Evolutionary conservation across 2,113 vertebrate genomes (phyloP), one percentile per base, ranked within the genome.

Genomic region (Tympanuchus pallidicinctus): DNA sequence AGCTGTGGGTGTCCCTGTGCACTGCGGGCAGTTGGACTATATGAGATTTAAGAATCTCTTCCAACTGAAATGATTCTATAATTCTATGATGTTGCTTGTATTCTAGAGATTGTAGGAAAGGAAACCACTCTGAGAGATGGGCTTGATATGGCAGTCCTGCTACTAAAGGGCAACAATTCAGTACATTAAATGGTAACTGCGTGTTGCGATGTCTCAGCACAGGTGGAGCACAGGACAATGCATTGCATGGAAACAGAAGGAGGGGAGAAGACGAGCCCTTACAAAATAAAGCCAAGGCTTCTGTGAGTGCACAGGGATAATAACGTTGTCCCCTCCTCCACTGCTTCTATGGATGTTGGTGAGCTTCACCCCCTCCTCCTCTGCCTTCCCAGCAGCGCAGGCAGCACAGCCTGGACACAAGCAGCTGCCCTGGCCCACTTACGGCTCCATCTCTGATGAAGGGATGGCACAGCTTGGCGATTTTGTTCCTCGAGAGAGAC

Each of bases 371-470:
- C 63, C 34, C 8, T 11, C 8, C 88, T 50, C 6, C 88, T 45
- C 13, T n/a, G 40, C 16, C 40, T 9, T 32, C 25, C 40, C 50
- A 17, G 17, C 25, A 2, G 54, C 8, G 42, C 48, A 67, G 28
- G 48, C 42, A 57, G 24, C 30, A 40, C 28, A 63, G 18, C 3
- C 6, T 18, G 0, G 25, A 6, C 5, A 4, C 32, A 15, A 40
- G 54, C 6, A 10, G 12, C 2, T 2, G 48, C 2, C 67, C 25
- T 6, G 0, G 24, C 15, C 36, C 74, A 98, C 99, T 98, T 91
- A 99, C 99, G 2, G 99, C 98, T 13, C 99, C 99, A 0, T 99
- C 99, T 97, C 99, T 99, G 95, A 99, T 98, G 97, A 99, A 99
- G 3, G 99, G 99, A 84, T 99, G 99, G 89, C 99, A 99, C 47